phyloP scores from a whole-genome alignment of 2,888 invertebrate genomes.

The Eueremaeus valkanovi region DNA sequence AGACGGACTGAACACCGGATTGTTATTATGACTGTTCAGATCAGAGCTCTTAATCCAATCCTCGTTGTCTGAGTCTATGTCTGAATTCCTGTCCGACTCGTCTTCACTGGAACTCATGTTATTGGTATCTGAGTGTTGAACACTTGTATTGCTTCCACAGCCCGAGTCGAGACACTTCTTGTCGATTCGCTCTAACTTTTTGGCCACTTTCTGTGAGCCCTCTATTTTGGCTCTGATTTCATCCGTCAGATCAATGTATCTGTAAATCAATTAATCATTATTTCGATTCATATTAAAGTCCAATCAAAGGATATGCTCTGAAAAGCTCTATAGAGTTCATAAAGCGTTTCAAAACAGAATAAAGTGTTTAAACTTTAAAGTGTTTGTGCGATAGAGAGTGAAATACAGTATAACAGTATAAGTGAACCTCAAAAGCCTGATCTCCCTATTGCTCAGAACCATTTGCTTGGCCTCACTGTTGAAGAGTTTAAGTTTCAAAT shows the following conservation, averaged over 20 bases:
- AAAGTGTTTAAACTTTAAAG: no score
- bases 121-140: conserved; percentile 83
- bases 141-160: conserved; percentile 59
- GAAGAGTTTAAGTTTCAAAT: conserved; percentile 70
- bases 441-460: conserved; percentile 85
- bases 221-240: conserved; percentile 88
- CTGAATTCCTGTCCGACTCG: conserved; percentile 46
- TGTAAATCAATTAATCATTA: conserved; percentile 49
- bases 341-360: no score
- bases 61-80: conserved; percentile 40
- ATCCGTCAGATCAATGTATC: conserved; percentile 83
- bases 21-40: neutral
- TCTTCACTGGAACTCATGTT: conserved; percentile 60
- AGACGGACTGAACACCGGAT: conserved; percentile 23
- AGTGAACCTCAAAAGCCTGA: conserved; percentile 67
- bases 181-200: conserved; percentile 83
- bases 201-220: conserved; percentile 84
- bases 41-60: conserved; percentile 15
- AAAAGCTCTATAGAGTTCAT: no score
- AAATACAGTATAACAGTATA: no score
- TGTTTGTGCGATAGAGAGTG: no score
- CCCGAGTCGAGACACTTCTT: conserved; percentile 53
- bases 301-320: neutral
- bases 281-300: neutral
- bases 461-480: conserved; percentile 67